phyloP scores from a whole-genome alignment of 2,888 invertebrate species.

The Sepiola atlantica region DNA sequence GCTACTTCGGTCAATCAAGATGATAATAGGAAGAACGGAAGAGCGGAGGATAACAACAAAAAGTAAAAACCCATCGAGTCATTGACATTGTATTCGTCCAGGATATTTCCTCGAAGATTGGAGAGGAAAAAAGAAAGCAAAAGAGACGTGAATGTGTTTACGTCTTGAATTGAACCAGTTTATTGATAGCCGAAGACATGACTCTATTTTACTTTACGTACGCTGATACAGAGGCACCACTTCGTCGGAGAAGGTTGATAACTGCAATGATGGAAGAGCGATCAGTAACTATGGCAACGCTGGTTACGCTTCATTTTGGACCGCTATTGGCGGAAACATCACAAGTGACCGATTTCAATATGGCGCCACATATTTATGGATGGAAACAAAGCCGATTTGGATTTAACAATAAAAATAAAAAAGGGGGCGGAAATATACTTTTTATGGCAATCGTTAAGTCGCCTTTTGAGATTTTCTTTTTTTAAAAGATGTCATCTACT shows the following conservation, averaged over 20 bases:
- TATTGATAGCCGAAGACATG: neutral
- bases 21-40: neutral
- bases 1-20: neutral
- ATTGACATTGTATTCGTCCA: neutral
- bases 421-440: no score
- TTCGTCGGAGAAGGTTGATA: neutral
- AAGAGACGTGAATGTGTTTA: neutral
- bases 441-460: no score
- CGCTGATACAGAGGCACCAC: neutral
- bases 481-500: no score
- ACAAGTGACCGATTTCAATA: conserved; percentile 20
- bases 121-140: neutral
- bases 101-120: neutral
- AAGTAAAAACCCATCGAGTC: neutral
- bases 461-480: no score
- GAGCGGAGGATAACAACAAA: neutral
- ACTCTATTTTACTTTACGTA: neutral
- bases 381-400: neutral
- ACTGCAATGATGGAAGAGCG: neutral
- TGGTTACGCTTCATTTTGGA: neutral
- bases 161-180: neutral
- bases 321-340: neutral
- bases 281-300: neutral
- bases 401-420: neutral
- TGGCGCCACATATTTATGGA: neutral